phyloP scores from a whole-genome alignment of 2,113 vertebrate species.

The Hiodon tergisus region DNA sequence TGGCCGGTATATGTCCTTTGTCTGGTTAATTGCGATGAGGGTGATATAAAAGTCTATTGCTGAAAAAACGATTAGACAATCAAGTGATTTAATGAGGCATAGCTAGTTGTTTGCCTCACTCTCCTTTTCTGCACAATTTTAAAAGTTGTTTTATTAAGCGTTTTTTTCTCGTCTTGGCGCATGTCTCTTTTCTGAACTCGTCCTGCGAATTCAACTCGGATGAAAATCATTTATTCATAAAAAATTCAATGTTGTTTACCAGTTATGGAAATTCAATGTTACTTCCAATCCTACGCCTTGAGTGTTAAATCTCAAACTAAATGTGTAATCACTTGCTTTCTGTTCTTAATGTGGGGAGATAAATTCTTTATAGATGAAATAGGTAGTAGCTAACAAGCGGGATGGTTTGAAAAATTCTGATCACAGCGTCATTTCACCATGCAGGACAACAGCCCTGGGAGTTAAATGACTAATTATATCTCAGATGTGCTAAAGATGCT shows the following conservation, averaged over 20 bases:
- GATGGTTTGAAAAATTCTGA: background rate
- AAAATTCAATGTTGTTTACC: no score
- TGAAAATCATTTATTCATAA: no score
- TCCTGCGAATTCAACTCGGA: no score
- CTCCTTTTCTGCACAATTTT: background rate
- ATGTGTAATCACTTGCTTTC: background rate
- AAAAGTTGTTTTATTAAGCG: slow-evolving; percentile 3
- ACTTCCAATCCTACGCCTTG: no score
- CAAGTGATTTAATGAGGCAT: slow-evolving; percentile 99
- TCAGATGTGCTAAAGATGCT: background rate
- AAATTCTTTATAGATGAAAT: no score
- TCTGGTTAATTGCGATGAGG: slow-evolving; percentile 99
- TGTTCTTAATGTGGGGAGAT: background rate
- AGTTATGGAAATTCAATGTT: no score
- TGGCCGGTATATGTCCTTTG: slow-evolving; percentile 98
- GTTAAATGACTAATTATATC: background rate
- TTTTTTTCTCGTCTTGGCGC: background rate
- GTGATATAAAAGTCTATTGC: slow-evolving; percentile 99
- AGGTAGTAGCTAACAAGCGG: background rate
- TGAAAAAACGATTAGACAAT: slow-evolving; percentile 99
- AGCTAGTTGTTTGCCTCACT: slow-evolving; percentile 29
- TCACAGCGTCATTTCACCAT: background rate
- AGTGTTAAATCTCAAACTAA: background rate
- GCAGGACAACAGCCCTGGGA: background rate
- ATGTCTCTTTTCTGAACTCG: no score